phyloP scores from a whole-genome alignment of 64 coral and sea anemone species.

The Actinia equina region DNA sequence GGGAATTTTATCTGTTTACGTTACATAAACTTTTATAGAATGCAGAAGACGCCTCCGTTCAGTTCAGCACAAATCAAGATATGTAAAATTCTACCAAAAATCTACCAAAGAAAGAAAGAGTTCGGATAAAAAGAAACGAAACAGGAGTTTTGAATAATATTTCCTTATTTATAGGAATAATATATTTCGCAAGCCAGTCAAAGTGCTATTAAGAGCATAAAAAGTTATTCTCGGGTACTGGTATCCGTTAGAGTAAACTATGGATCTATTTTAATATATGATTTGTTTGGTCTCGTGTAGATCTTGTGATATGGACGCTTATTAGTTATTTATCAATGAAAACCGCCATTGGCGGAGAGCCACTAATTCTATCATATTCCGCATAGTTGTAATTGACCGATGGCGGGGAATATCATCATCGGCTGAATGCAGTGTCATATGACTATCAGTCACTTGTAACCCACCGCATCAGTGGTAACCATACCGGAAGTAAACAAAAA shows the following conservation, averaged over 20 bases:
- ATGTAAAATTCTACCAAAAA: not conserved
- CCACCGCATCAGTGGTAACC: not conserved
- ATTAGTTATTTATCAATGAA: constrained; percentile 9
- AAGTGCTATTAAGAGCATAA: too few species aligned
- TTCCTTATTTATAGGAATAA: too few species aligned
- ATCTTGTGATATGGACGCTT: constrained; percentile 56
- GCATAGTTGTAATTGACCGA: not conserved
- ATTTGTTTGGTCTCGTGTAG: constrained; percentile 34
- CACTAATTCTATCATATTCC: not conserved
- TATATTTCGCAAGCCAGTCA: too few species aligned
- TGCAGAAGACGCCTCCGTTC: not conserved
- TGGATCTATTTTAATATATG: not conserved
- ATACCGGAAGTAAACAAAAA: not conserved
- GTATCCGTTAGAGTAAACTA: not conserved
- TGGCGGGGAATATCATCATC: not conserved
- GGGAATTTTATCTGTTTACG: not conserved
- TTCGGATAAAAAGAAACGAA: too few species aligned
- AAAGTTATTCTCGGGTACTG: too few species aligned
- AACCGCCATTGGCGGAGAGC: not conserved
- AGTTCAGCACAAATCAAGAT: not conserved
- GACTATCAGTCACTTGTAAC: not conserved
- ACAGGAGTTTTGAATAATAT: too few species aligned
- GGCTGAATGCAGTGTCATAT: not conserved
- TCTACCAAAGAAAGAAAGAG: too few species aligned
- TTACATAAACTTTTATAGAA: not conserved